Evolutionary conservation across 2,797 vertebrate species (phyloP).

Genomic region (Pteronotus mesoamericanus): DNA sequence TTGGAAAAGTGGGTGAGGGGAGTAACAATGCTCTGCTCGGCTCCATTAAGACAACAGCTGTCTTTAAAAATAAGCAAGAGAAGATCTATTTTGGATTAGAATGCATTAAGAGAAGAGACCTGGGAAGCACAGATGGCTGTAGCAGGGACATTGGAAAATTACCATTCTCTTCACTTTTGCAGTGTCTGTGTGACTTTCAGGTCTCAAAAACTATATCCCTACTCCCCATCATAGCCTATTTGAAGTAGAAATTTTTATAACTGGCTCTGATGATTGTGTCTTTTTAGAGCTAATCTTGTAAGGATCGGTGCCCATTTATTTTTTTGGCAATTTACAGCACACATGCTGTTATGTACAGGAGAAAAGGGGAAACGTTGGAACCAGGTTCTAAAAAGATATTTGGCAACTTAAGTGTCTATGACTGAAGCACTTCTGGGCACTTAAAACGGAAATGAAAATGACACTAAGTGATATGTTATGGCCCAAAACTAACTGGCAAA

Average conservation of each 20-base stretch:
- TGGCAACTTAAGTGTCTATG: constrained; percentile 55
- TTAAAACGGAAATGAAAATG: constrained; percentile 55
- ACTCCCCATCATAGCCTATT: background rate
- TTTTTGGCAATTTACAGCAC: constrained; percentile 37
- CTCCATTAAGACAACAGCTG: constrained; percentile 72
- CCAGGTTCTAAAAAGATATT: constrained; percentile 55
- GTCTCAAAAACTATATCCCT: background rate
- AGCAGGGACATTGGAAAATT: constrained; percentile 64
- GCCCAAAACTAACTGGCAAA: background rate
- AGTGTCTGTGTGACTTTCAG: constrained; percentile 36
- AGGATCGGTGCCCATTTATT: background rate
- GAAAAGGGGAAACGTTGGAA: background rate
- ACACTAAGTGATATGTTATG: background rate
- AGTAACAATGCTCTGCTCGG: constrained; percentile 32
- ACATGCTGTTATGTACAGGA: constrained; percentile 6
- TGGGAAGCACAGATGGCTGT: constrained; percentile 62
- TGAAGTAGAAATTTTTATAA: background rate
- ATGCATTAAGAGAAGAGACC: constrained; percentile 43
- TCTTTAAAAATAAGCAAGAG: constrained; percentile 69
- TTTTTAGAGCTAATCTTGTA: constrained; percentile 32
- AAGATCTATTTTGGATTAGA: constrained; percentile 57
- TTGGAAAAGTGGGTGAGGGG: background rate
- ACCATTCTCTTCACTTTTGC: constrained; percentile 19
- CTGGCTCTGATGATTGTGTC: constrained; percentile 18
- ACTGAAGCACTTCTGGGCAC: constrained; percentile 37